Conservation (phyloP, 2,113 vertebrate species). For the Aptenodytes forsteri region DNA sequence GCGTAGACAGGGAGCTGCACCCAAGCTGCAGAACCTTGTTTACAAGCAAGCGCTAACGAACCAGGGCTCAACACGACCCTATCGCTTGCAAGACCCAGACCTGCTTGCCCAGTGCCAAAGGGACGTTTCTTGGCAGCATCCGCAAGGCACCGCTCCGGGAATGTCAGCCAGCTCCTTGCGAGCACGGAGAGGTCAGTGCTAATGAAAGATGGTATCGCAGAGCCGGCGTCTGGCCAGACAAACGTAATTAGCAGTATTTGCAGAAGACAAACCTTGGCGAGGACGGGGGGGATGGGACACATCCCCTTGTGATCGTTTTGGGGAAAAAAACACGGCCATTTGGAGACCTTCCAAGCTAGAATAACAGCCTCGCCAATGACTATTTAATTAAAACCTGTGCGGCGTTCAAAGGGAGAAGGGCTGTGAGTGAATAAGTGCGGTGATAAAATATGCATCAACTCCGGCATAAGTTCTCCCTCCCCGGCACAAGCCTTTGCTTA, state of each 20-base stretch:
- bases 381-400: constrained; percentile 40
- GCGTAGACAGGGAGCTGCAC: background rate
- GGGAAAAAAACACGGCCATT: background rate
- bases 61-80: background rate
- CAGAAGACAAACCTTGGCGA: background rate
- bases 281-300: background rate
- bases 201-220: constrained; percentile 55
- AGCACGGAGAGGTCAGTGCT: background rate
- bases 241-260: constrained; percentile 25
- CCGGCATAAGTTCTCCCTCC: background rate
- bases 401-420: background rate
- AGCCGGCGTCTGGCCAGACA: background rate
- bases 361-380: background rate
- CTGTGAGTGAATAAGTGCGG: background rate
- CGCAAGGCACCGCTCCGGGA: rapidly evolving
- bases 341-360: constrained; percentile 47
- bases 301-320: background rate
- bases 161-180: background rate
- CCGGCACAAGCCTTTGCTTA: background rate
- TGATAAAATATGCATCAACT: constrained; percentile 11
- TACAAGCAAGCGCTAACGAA: background rate
- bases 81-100: background rate
- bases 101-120: background rate
- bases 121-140: background rate
- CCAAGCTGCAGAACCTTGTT: background rate